These are phyloP conservation scores for Glossosoma conforme DNA, from an alignment of 1,140 invertebrate species.

Conservation along the genomic window DNA sequence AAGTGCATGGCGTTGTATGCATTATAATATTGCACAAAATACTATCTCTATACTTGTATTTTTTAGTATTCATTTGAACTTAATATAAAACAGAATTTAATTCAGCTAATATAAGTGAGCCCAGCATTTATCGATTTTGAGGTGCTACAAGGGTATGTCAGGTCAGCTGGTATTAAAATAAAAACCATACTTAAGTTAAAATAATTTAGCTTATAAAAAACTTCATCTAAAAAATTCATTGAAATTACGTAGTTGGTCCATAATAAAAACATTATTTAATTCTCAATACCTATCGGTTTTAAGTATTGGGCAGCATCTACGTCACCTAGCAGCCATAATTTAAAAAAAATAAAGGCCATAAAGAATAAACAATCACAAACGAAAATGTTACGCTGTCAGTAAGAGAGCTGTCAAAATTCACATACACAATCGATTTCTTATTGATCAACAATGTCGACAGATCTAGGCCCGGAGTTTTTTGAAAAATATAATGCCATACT, in stretches of 20 bases:
- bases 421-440: background rate
- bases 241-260: background rate
- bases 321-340: background rate
- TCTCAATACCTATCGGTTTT: background rate
- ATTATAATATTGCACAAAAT: too few species aligned
- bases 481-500: slow-evolving; percentile 50
- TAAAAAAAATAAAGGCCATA: background rate
- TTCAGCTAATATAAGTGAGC: background rate
- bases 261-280: background rate
- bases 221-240: background rate
- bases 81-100: background rate
- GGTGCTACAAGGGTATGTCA: background rate
- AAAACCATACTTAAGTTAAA: background rate
- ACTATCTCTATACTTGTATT: too few species aligned
- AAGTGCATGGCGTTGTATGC: too few species aligned
- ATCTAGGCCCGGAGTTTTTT: slow-evolving; percentile 40
- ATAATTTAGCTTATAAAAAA: background rate
- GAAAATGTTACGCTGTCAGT: too few species aligned
- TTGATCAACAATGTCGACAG: slow-evolving; percentile 29
- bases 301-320: background rate
- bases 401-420: background rate
- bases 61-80: too few species aligned
- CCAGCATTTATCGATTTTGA: background rate
- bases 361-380: background rate
- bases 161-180: background rate